Evolutionary conservation across 1,140 invertebrate genomes (phyloP).

Genomic region (Episyrphus balteatus): DNA sequence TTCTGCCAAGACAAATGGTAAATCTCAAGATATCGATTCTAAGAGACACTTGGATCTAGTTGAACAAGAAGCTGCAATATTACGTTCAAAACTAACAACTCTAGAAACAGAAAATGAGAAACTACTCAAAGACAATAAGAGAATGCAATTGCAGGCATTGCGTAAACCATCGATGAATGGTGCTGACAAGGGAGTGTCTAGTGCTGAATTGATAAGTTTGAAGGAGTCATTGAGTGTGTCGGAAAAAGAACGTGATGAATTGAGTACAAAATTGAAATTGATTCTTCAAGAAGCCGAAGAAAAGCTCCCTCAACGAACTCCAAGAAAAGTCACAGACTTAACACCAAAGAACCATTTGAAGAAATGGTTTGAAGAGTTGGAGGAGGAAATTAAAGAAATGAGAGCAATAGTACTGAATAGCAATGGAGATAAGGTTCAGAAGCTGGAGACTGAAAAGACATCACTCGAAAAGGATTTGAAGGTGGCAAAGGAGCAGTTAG

Average conservation of each 20-base stretch:
- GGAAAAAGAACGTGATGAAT: conserved; percentile 24
- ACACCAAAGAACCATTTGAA: conserved; percentile 33
- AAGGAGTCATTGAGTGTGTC: conserved; percentile 20
- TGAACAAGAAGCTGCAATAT: conserved; percentile 57
- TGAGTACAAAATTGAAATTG: conserved; percentile 21
- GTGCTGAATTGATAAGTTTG: conserved; percentile 17
- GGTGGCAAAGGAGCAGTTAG: conserved; percentile 23
- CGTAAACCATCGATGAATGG: conserved; percentile 11
- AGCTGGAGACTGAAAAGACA: conserved; percentile 22
- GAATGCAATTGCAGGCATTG: conserved; percentile 38
- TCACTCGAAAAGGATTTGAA: conserved; percentile 23
- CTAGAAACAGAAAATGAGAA: conserved; percentile 66
- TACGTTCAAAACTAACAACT: conserved; percentile 50
- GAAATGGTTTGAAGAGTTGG: conserved; percentile 34
- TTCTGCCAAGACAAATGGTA: conserved; percentile 42
- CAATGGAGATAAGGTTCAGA: conserved; percentile 19
- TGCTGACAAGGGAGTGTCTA: conserved; percentile 12
- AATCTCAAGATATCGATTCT: conserved; percentile 43
- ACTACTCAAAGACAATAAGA: conserved; percentile 58
- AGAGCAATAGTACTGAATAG: conserved; percentile 21
- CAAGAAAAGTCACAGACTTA: conserved; percentile 28
- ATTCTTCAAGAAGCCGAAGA: conserved; percentile 23
- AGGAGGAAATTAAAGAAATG: conserved; percentile 32
- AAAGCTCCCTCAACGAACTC: conserved; percentile 22
- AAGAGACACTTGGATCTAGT: conserved; percentile 60